Evolutionary conservation across 2,888 invertebrate species (phyloP).

Genomic region (Noctua fimbriata): DNA sequence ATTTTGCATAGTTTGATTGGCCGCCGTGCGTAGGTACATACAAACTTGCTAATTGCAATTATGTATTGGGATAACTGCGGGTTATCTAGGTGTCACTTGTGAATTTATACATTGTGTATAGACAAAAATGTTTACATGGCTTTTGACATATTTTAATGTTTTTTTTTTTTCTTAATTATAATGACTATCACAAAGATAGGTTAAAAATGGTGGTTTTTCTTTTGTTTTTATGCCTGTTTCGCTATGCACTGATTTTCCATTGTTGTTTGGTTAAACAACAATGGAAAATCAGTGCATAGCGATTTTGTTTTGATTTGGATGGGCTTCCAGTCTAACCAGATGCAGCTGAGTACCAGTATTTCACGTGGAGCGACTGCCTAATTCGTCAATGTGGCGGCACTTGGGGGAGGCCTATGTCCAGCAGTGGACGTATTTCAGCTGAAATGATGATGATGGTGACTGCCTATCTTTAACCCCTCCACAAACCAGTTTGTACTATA

Average conservation of each 20-base stretch:
- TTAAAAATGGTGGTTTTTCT: too few species aligned
- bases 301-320: not conserved
- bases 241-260: too few species aligned
- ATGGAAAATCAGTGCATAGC: too few species aligned
- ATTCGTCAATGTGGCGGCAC: too few species aligned
- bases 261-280: too few species aligned
- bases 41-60: not conserved
- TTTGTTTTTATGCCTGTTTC: too few species aligned
- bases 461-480: not conserved
- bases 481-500: not conserved
- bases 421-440: too few species aligned
- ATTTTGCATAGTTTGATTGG: too few species aligned
- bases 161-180: not conserved
- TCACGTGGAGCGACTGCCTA: not conserved
- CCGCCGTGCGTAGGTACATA: too few species aligned
- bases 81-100: not conserved
- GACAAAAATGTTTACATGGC: not conserved
- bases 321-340: not conserved
- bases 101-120: not conserved
- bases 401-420: too few species aligned
- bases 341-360: not conserved
- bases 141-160: not conserved
- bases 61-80: not conserved
- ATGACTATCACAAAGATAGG: too few species aligned
- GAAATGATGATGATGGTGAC: too few species aligned